Base-by-base conservation (phyloP, 2,113 vertebrate species). In the Scomber japonicus region DNA sequence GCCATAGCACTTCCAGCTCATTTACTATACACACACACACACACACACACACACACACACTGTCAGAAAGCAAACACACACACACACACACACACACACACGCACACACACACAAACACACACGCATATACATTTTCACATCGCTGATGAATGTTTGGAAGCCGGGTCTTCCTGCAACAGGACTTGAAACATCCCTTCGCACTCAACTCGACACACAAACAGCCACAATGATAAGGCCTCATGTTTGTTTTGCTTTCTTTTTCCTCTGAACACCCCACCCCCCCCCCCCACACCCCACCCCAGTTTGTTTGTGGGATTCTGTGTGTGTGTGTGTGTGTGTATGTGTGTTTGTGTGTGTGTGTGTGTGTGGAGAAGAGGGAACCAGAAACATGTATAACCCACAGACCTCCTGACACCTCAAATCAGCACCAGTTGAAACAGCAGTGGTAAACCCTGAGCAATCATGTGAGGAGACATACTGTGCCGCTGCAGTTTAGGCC, bases 71-170 rank as follows among this genome's bases (percentile, higher is more conserved):
- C 24, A 27, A 27, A 27, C 24, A 27, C 24, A 27, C 24, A 27
- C 24, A 27, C 24, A 27, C 24, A 27, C 24, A 27, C 24, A 27
- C 24, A 27, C 24, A 27, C 24, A 2, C 3, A 27, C 24, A 27
- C 24, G 24, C 24, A 27, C 24, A 3, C 24, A 14, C 19, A 73
- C 46, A 75, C 24, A 73, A 48, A 70, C 54, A 67, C 66, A 70
- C 31, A 65, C 62, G 46, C 46, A 62, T 70, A 75, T 57, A 56
- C 50, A 53, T 30, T 69, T 76, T 82, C 80, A 72, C 68, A 62
- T 70, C 46, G 4, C 78, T 86, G 88, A 91, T 90, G 87, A 83
- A 88, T 73, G 88, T 90, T 92, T 92, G 62, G 80, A 82, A 75
- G 75, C 35, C 6, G 6, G 31, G 49, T 77, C 82, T 92, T 93